Base-by-base conservation (phyloP, 2,888 invertebrate genomes). In the Agrochola circellaris region DNA sequence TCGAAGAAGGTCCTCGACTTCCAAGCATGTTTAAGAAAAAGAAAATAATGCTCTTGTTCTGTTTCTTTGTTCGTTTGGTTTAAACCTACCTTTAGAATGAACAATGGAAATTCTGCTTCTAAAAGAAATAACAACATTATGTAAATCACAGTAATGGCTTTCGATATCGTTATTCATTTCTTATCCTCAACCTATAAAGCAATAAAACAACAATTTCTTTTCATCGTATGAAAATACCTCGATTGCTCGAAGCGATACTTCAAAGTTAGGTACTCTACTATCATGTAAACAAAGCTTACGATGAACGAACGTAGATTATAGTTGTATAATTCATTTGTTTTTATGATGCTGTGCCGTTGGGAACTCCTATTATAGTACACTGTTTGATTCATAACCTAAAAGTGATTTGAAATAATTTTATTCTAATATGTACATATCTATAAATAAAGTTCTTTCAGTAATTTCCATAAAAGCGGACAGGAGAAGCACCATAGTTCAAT, bases 271-370 rank as follows among this genome's bases (percentile, higher is more conserved):
- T 51, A 51, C 60, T 45, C 15, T 66, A n/a, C 70, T 77, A 34
- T 34, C 56, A 65, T 73, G 70, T 67, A 80, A 81, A 74, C 82
- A 82, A 61, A 64, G 23, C 30, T 68, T 48, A 61, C 73, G 73
- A 13, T 81, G 81, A 86, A 86, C 81, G 87, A 83, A 80, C 68
- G 84, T 78, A 66, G 26, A 61, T 61, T 73, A 51, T 65, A 65
- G 23, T 51, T 51, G 20, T 45, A 64, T 77, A 65, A 73, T 78
- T 68, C 38, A 73, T n/a, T 79, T 61, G 68, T 64, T 69, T 73
- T 87, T 80, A 85, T 73, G 68, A 73, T 42, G 11, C 8, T 69
- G 64, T 54, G 66, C 34, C 45, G 73, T 64, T 60, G 51, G 34
- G 23, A 62, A 23, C 38, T 64, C 4, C 13, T 64, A 0, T 51